These are phyloP conservation scores for Smittia sp. DNA, from an alignment of 2,888 invertebrate species.

Conservation along the genomic window DNA sequence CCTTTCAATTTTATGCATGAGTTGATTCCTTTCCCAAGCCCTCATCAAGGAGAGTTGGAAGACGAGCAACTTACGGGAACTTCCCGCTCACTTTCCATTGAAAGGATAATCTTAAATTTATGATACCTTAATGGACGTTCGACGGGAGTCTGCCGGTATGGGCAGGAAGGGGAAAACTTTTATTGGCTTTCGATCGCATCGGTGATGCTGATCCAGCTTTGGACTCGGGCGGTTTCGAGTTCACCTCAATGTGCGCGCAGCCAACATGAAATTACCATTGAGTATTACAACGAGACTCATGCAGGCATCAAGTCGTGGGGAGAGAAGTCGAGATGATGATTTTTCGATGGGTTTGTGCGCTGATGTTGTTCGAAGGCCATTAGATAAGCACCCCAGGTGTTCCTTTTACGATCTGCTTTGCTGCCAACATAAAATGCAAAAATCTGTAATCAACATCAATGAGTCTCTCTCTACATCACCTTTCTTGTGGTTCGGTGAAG, in stretches of 20 bases:
- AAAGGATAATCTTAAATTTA: constrained; percentile 36
- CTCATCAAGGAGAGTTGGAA: neutral
- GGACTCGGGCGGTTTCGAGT: neutral
- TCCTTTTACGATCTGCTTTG: constrained; percentile 34
- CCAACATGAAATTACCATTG: constrained; percentile 13
- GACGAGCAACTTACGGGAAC: neutral
- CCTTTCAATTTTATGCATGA: constrained; percentile 35
- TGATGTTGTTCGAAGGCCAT: neutral
- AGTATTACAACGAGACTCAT: neutral
- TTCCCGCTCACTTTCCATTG: constrained; percentile 3
- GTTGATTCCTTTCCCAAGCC: neutral
- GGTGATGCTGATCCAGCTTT: neutral
- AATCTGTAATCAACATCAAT: constrained; percentile 39
- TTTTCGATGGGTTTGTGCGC: neutral
- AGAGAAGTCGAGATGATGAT: too few species aligned
- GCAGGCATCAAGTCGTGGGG: too few species aligned
- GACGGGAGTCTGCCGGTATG: neutral
- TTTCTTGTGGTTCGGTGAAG: neutral
- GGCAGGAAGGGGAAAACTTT: neutral
- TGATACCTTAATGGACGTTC: constrained; percentile 33
- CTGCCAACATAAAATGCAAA: constrained; percentile 38
- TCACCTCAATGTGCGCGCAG: neutral
- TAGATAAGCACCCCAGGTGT: constrained; percentile 37
- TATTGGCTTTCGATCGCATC: constrained; percentile 9
- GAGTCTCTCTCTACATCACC: neutral